phyloP scores from a whole-genome alignment of 2,113 vertebrate genomes.

The Psittacara wagleri region DNA sequence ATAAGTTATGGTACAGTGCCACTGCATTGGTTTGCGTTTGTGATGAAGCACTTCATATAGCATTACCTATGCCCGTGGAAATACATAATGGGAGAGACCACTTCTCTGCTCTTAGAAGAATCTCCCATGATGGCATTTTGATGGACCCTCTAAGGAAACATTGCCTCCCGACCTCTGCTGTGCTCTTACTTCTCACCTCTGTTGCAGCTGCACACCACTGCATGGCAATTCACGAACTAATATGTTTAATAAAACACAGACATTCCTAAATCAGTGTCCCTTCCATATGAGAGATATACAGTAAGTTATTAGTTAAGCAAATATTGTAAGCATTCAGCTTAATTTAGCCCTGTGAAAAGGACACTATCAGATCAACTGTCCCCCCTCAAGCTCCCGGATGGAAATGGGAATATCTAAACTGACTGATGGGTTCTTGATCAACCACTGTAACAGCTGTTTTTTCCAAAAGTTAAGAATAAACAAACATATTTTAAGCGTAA shows the following conservation, averaged over 20 bases:
- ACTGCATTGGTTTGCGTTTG: conserved; percentile 35
- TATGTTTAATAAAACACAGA: not conserved
- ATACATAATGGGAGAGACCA: not conserved
- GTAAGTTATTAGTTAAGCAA: not conserved
- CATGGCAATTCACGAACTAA: not conserved
- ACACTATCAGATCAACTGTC: not conserved
- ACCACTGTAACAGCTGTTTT: not conserved
- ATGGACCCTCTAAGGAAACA: not conserved
- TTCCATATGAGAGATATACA: not conserved
- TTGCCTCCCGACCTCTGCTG: not conserved
- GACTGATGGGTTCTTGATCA: not conserved
- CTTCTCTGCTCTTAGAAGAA: not conserved
- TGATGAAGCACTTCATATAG: conserved; percentile 33
- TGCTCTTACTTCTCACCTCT: not conserved
- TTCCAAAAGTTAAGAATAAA: not conserved
- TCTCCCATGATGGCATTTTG: not conserved
- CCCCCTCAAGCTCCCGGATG: not conserved
- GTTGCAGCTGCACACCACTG: not conserved
- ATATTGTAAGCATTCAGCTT: not conserved
- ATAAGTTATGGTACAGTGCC: conserved; percentile 37
- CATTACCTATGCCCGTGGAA: not conserved
- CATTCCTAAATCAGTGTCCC: not conserved
- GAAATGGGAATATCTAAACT: not conserved
- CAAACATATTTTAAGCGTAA: not conserved
- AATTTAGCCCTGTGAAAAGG: not conserved